A percentile compares a stretch with the other conserved stretches of the same genome.
Conservation (phyloP, 1,140 invertebrate species). For the Anagrus nilaparvatae region DNA sequence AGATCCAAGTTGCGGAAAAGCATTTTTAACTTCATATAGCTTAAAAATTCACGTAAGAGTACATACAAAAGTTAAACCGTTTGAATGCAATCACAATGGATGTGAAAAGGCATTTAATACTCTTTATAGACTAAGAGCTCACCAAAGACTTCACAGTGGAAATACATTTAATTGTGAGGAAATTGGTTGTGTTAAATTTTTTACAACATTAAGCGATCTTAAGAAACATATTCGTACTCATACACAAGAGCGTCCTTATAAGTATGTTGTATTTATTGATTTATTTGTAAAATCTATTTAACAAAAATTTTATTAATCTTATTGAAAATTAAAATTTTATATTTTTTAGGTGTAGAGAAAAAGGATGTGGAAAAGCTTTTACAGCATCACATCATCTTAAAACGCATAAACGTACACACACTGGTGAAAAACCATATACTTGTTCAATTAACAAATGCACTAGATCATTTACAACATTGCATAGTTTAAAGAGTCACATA, state of each 20-base stretch:
- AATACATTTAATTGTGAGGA: constrained; percentile 90
- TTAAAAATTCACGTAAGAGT: constrained; percentile 90
- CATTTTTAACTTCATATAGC: constrained; percentile 90
- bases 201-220: constrained; percentile 87
- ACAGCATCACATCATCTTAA: constrained; percentile 90
- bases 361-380: constrained; percentile 84
- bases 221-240: constrained; percentile 89
- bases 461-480: constrained; percentile 68
- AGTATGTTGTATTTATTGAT: constrained; percentile 63
- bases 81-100: constrained; percentile 61
- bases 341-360: constrained; percentile 57
- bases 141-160: constrained; percentile 85
- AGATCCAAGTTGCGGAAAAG: constrained; percentile 79
- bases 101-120: constrained; percentile 94
- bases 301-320: constrained; percentile 13
- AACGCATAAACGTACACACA: constrained; percentile 56
- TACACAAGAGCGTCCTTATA: constrained; percentile 85
- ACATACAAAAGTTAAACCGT: constrained; percentile 91
- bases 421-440: constrained; percentile 66
- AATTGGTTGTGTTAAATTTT: constrained; percentile 78
- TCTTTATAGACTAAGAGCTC: constrained; percentile 83
- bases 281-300: no score
- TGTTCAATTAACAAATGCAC: constrained; percentile 63
- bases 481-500: constrained; percentile 70
- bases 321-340: constrained; percentile 7